Percentiles rank a stretch among this genome's conserved stretches.
Evolutionary conservation across 2,888 invertebrate species (phyloP).

Genomic region (Epirrhoe tristata): DNA sequence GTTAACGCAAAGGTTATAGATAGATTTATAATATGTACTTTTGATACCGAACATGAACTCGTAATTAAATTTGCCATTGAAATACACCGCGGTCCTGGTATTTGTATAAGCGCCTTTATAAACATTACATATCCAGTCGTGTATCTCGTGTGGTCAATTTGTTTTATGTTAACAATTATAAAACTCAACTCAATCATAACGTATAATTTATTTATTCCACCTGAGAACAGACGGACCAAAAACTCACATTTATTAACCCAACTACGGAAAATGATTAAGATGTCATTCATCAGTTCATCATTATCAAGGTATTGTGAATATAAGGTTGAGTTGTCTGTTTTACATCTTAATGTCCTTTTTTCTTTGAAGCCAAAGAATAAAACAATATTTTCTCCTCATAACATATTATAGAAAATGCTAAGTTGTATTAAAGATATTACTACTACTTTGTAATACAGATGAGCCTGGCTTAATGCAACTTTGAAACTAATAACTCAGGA

Average conservation of each 20-base stretch:
- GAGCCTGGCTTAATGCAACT: background rate
- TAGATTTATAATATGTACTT: background rate
- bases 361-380: too few relatives aligned
- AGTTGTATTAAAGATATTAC: background rate
- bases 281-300: too few relatives aligned
- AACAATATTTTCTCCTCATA: background rate
- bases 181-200: slow-evolving; percentile 5
- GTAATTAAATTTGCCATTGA: slow-evolving; percentile 14
- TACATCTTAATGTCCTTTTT: too few relatives aligned
- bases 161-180: slow-evolving; percentile 4
- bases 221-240: background rate
- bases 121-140: slow-evolving; percentile 15
- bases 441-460: background rate
- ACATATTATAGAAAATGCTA: background rate
- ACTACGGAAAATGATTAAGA: too few relatives aligned
- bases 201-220: background rate
- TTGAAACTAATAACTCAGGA: slow-evolving; percentile 1
- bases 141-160: slow-evolving; percentile 12
- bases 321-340: too few relatives aligned
- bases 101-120: slow-evolving; percentile 18
- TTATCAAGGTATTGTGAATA: too few relatives aligned
- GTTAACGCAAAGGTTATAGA: background rate
- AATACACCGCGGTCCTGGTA: slow-evolving; percentile 16
- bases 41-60: background rate
- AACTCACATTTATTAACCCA: too few relatives aligned